Evolutionary conservation across 2,888 invertebrate genomes (phyloP).

Genomic region (Apodemia zela): DNA sequence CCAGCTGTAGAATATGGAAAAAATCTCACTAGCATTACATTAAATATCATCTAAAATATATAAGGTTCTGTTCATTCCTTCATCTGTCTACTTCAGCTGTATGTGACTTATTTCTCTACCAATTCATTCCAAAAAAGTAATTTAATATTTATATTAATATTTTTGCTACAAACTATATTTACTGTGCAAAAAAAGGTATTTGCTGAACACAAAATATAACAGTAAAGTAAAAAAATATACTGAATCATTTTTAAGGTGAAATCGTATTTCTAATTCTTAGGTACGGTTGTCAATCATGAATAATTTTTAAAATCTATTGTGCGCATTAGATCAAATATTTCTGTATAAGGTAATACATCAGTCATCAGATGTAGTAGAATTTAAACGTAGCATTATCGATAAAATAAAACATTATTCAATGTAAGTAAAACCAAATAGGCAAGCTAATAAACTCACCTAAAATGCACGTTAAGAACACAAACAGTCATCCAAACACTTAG

Average conservation of each 20-base stretch:
- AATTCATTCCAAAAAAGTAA: too few species aligned
- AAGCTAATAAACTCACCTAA: constrained; percentile 51
- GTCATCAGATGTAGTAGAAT: constrained; percentile 1
- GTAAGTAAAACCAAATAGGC: constrained; percentile 15
- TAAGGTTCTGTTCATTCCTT: too few species aligned
- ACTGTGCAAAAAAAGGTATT: background rate
- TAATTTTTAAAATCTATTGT: background rate
- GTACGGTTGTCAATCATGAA: background rate
- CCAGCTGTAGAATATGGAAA: too few species aligned
- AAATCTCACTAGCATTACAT: too few species aligned
- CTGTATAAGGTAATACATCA: background rate
- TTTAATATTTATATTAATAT: too few species aligned
- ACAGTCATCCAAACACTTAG: constrained; percentile 95
- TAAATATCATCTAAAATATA: too few species aligned
- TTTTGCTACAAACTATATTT: background rate
- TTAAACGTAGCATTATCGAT: background rate
- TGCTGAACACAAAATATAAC: background rate
- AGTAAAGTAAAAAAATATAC: background rate
- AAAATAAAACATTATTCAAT: constrained; percentile 9
- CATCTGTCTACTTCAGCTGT: too few species aligned
- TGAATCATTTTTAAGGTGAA: background rate
- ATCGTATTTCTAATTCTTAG: background rate
- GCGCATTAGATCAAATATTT: background rate
- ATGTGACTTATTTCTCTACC: too few species aligned
- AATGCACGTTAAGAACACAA: constrained; percentile 94